These are phyloP conservation scores for Heliothis virescens DNA, from an alignment of 1,140 invertebrate genomes.

Conservation along the genomic window DNA sequence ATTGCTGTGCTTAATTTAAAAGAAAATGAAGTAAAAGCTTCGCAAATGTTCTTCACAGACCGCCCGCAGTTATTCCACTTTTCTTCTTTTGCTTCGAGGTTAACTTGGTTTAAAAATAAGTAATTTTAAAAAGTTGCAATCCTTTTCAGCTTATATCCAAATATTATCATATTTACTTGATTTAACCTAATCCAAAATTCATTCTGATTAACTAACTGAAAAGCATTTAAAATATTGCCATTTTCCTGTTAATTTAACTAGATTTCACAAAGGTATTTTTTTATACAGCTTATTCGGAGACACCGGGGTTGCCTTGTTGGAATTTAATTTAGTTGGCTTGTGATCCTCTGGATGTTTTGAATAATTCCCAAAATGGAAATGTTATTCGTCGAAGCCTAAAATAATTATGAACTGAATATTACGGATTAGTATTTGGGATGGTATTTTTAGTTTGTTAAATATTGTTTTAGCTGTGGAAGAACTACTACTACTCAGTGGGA, in stretches of 20 bases:
- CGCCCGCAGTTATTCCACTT: neutral
- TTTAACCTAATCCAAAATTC: neutral
- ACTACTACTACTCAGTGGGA: too few species aligned
- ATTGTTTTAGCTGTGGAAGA: neutral
- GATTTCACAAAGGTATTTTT: constrained; percentile 44
- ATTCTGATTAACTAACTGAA: constrained; percentile 10
- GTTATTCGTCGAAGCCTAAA: constrained; percentile 46
- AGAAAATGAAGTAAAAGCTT: constrained; percentile 22
- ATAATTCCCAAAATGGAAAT: constrained; percentile 50
- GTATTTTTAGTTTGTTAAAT: neutral
- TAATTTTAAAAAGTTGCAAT: neutral
- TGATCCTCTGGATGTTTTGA: constrained; percentile 55
- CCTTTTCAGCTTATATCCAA: too few species aligned
- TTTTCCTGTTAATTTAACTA: constrained; percentile 45
- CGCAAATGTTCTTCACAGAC: neutral
- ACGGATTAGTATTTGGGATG: neutral
- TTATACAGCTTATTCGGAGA: constrained; percentile 22
- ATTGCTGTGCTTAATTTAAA: constrained; percentile 23
- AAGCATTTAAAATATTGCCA: constrained; percentile 15
- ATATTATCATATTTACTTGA: neutral
- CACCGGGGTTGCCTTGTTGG: constrained; percentile 41
- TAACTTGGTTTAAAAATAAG: neutral
- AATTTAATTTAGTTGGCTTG: constrained; percentile 57
- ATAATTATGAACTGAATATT: constrained; percentile 43
- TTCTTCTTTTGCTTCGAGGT: neutral